These are phyloP conservation scores for Lophotis ruficrista DNA, from an alignment of 2,113 vertebrate genomes.

Conservation along the genomic window DNA sequence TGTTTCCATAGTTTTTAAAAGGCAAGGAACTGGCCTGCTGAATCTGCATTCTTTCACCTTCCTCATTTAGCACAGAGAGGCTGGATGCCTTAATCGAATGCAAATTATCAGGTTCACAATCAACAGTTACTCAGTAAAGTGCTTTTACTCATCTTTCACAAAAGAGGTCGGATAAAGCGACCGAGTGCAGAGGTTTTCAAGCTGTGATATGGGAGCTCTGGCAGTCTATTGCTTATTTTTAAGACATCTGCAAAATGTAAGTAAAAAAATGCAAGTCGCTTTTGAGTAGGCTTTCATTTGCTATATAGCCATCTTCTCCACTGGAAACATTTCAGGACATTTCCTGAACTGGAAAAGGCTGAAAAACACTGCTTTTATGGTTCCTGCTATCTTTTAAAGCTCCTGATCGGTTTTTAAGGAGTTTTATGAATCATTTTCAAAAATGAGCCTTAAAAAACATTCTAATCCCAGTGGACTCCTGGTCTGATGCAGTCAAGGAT, in stretches of 20 bases:
- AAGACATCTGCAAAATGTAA: slow-evolving; percentile 9
- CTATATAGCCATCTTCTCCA: slow-evolving; percentile 13
- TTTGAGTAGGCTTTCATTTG: slow-evolving; percentile 16
- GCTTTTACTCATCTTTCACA: slow-evolving; percentile 6
- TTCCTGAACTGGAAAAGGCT: slow-evolving; percentile 18
- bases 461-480: background rate
- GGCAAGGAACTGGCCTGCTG: background rate
- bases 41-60: background rate
- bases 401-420: slow-evolving; percentile 23
- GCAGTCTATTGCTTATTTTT: background rate
- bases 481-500: background rate
- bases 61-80: background rate
- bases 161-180: slow-evolving; percentile 1
- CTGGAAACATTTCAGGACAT: slow-evolving; percentile 19
- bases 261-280: slow-evolving; percentile 10
- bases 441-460: slow-evolving; percentile 38
- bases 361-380: slow-evolving; percentile 28
- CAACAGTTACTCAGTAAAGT: background rate
- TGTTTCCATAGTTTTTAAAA: background rate
- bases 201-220: slow-evolving; percentile 16
- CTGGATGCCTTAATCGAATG: background rate
- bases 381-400: background rate
- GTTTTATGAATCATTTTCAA: slow-evolving; percentile 11
- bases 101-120: background rate
- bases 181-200: background rate